These are phyloP conservation scores for Argopecten irradians DNA, from an alignment of 1,140 invertebrate species.

Conservation along the genomic window DNA sequence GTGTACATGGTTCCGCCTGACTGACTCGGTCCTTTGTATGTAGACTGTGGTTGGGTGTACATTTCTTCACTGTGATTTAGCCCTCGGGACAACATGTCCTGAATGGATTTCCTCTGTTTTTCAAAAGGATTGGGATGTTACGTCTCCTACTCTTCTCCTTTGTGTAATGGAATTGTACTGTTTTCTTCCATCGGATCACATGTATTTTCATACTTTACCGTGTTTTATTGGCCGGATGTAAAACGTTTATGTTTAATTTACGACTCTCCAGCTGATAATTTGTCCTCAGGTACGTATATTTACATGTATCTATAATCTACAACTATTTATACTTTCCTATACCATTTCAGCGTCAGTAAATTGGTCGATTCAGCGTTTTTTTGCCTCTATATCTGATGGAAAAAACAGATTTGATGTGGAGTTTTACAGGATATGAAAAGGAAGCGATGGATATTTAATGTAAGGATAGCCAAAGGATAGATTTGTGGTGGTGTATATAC, in stretches of 20 bases:
- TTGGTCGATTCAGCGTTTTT: not conserved
- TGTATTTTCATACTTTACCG: not conserved
- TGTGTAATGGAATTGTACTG: constrained; percentile 17
- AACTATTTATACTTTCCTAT: not conserved
- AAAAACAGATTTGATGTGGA: not conserved
- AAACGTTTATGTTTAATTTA: not conserved
- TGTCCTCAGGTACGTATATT: not conserved
- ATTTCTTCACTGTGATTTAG: not conserved
- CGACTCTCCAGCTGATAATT: not conserved
- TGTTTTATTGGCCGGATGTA: not conserved
- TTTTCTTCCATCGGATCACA: not conserved
- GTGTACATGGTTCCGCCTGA: not conserved
- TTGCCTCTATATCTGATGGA: not conserved
- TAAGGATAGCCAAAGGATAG: not conserved
- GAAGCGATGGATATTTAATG: not conserved
- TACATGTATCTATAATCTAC: not conserved
- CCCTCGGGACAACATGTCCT: not conserved
- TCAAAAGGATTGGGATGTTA: not conserved
- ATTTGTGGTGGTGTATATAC: not conserved
- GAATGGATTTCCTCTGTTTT: not conserved
- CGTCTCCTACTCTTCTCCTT: not conserved
- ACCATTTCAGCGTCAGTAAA: not conserved
- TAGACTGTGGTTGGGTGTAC: not conserved
- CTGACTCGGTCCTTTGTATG: not conserved
- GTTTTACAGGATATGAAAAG: constrained; percentile 6